Conservation (phyloP, 2,113 vertebrate species). For the Puffinus mauretanicus region DNA sequence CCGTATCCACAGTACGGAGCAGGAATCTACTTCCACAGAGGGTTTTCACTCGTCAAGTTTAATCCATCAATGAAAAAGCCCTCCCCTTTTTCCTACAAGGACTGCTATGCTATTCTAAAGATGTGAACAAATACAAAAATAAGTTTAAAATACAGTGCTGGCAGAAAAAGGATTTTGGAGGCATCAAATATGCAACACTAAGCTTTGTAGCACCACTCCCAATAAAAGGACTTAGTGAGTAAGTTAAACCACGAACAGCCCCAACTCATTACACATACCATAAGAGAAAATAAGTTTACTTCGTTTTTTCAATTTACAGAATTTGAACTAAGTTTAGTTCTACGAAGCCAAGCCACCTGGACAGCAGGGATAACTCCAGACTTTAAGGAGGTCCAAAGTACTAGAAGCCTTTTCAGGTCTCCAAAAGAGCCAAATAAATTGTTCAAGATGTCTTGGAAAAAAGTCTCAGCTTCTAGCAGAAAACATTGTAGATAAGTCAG, state of each 20-base stretch:
- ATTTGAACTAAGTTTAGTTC: neutral
- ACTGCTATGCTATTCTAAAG: neutral
- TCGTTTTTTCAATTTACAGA: neutral
- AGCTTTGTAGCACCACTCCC: slow-evolving; percentile 29
- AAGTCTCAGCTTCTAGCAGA: neutral
- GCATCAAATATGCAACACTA: slow-evolving; percentile 49
- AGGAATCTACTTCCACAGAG: neutral
- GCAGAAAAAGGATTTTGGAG: neutral
- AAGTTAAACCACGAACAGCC: slow-evolving; percentile 53
- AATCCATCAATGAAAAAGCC: neutral
- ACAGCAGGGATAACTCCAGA: neutral
- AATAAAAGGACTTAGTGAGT: slow-evolving; percentile 27
- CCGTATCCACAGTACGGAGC: neutral
- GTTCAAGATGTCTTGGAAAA: neutral
- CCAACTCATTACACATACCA: slow-evolving; percentile 29
- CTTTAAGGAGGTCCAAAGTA: neutral
- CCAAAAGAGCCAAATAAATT: neutral
- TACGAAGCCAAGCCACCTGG: neutral
- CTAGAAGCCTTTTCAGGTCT: neutral
- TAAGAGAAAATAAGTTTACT: slow-evolving; percentile 16
- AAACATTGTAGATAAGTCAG: slow-evolving; percentile 10
- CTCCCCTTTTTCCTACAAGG: neutral
- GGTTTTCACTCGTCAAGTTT: neutral
- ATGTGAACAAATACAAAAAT: neutral
- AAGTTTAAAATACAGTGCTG: neutral